Conservation (phyloP, 2,888 invertebrate species). For the Tillus elongatus region DNA sequence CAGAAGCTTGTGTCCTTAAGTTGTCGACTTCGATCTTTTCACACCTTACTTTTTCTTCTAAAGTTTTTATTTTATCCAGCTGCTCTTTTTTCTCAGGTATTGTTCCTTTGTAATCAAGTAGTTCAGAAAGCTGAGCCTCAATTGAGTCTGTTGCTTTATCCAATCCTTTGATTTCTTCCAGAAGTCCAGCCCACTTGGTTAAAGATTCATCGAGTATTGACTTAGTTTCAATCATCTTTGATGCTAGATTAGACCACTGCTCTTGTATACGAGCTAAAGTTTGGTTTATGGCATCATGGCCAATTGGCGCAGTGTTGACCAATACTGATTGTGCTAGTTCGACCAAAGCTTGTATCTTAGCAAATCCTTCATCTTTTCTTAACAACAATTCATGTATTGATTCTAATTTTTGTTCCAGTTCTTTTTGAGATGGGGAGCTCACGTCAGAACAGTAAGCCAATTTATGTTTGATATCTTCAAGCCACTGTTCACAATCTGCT, state of each 20-base stretch:
- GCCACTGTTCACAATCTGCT: slow-evolving; percentile 73
- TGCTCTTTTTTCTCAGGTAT: slow-evolving; percentile 81
- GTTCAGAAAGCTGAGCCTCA: slow-evolving; percentile 62
- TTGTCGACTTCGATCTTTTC: slow-evolving; percentile 85
- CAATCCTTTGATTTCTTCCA: slow-evolving; percentile 79
- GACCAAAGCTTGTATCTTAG: slow-evolving; percentile 78
- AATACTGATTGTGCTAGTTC: slow-evolving; percentile 85
- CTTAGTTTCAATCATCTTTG: slow-evolving; percentile 86
- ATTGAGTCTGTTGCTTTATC: slow-evolving; percentile 74
- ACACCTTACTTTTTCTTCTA: slow-evolving; percentile 81
- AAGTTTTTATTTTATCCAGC: slow-evolving; percentile 71
- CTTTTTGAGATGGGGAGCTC: slow-evolving; percentile 72
- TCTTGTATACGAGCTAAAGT: slow-evolving; percentile 75
- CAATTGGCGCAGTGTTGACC: slow-evolving; percentile 81
- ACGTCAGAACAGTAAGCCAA: slow-evolving; percentile 80
- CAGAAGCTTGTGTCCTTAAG: slow-evolving; percentile 71
- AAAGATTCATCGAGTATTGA: slow-evolving; percentile 79
- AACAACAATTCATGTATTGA: slow-evolving; percentile 77
- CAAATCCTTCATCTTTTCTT: slow-evolving; percentile 89
- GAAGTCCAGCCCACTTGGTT: slow-evolving; percentile 82
- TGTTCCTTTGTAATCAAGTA: slow-evolving; percentile 66
- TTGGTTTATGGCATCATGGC: slow-evolving; percentile 80
- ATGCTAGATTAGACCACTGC: slow-evolving; percentile 79
- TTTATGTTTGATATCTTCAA: slow-evolving; percentile 72
- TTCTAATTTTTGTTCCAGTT: slow-evolving; percentile 75